Evolutionary conservation across 2,888 invertebrate genomes (phyloP).

Genomic region (Nemoura dubitans): DNA sequence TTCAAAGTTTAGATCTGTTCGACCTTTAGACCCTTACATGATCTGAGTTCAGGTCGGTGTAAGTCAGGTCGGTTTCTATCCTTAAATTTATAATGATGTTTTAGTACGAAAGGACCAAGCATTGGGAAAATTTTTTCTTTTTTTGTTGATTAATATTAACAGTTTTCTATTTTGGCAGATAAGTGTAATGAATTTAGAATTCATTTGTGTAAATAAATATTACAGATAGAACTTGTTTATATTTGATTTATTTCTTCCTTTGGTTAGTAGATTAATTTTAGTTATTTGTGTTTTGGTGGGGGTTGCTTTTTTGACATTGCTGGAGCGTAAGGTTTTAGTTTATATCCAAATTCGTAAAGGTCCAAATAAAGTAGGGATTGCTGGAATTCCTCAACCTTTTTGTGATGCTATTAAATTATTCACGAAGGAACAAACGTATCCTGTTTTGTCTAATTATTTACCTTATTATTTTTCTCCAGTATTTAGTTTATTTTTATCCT

Average conservation of each 20-base stretch:
- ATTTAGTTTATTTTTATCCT: constrained; percentile 67
- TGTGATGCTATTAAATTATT: constrained; percentile 63
- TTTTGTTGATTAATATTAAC: constrained; percentile 57
- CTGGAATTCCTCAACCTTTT: constrained; percentile 58
- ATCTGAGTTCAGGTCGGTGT: constrained; percentile 89
- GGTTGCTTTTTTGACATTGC: constrained; percentile 76
- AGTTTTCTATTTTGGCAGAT: constrained; percentile 70
- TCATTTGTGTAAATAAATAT: constrained; percentile 64
- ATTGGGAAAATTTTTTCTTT: constrained; percentile 66
- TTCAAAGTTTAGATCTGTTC: constrained; percentile 80
- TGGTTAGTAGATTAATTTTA: constrained; percentile 55
- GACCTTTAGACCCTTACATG: constrained; percentile 85
- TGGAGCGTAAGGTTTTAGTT: constrained; percentile 76
- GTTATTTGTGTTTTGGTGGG: constrained; percentile 70
- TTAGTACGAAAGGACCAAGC: constrained; percentile 83
- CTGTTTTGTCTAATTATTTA: constrained; percentile 68
- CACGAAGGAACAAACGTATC: constrained; percentile 70
- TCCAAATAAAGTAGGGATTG: constrained; percentile 73
- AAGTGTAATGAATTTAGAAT: constrained; percentile 77
- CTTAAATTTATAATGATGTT: constrained; percentile 62
- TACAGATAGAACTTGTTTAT: constrained; percentile 52
- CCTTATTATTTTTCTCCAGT: constrained; percentile 70
- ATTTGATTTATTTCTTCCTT: background rate
- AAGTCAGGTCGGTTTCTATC: constrained; percentile 89
- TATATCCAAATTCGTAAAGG: constrained; percentile 80